Base-by-base conservation (phyloP, 2,888 invertebrate genomes). In the Camponotus fellah region DNA sequence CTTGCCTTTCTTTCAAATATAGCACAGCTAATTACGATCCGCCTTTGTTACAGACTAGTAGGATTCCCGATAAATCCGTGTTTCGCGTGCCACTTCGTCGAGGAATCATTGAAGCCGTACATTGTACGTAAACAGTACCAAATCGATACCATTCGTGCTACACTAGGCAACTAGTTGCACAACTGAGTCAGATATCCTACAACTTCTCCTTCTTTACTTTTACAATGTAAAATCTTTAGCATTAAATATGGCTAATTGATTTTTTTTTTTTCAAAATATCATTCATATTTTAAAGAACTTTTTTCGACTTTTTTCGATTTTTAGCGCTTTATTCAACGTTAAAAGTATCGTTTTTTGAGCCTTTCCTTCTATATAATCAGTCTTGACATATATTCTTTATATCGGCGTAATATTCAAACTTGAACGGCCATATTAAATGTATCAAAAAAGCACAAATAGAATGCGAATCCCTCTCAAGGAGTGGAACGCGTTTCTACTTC, bases 81-180 rank as follows among this genome's bases (percentile, higher is more conserved):
- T 77, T 77, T 84, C 79, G 80, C 83, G 60, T 46, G 17, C 62
- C 58, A 34, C 64, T 34, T 58, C 56, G 43, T 46, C 56, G 77
- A 71, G 64, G 66, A 88, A 88, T 86, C 69, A 32, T 37, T 80
- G 87, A 83, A 86, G 85, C 87, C 89, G 46, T 83, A 88, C 49
- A n/a, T 62, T 53, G 64, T 62, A 40, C 46, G 60, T 75, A 86
- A 88, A 86, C 88, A 84, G 84, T 87, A 75, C 58, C 84, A 58
- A 88, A 89, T 88, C 89, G 89, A 89, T 87, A 83, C 69, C 43
- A 58, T 40, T 80, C 76, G 72, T 43, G 68, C 46, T 58, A 49
- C 60, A 14, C n/a, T 26, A 12, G 60, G 43, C n/a, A 40, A 82
- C 58, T 56, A 49, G 68, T 83, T 77, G 77, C 85, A 49, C 83